Evolutionary conservation across 2,113 vertebrate species (phyloP).

Genomic region (Nestor notabilis): DNA sequence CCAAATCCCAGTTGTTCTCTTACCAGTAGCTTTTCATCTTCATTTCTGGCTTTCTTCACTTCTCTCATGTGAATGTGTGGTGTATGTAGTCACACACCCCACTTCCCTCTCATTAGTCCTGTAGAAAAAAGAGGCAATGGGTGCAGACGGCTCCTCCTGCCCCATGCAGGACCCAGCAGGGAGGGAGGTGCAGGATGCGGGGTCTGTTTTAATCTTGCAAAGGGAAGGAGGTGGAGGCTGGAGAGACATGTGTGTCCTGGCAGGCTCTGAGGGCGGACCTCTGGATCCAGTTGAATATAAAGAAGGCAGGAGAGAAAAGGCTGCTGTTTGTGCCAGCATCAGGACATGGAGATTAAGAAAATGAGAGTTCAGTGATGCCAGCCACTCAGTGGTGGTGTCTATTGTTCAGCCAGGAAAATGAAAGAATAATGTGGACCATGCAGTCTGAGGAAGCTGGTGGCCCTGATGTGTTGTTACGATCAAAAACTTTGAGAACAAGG

Average conservation of each 20-base stretch:
- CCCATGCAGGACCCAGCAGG: slow-evolving; percentile 41
- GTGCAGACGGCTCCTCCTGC: not conserved
- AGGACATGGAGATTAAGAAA: not conserved
- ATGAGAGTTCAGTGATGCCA: not conserved
- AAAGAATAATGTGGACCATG: not conserved
- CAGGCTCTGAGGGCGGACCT: slow-evolving; percentile 53
- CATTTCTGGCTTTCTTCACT: not conserved
- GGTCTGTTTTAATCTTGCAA: slow-evolving; percentile 43
- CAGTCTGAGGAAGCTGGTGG: not conserved
- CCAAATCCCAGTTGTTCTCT: slow-evolving; percentile 55
- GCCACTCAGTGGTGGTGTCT: not conserved
- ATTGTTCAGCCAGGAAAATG: not conserved
- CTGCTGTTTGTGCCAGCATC: not conserved
- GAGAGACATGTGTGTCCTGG: not conserved
- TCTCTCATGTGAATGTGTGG: not conserved
- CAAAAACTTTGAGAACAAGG: not conserved
- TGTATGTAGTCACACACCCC: not conserved
- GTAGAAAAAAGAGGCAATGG: not conserved
- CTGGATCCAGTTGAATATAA: slow-evolving; percentile 19
- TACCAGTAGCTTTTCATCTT: slow-evolving; percentile 79
- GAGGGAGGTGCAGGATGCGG: slow-evolving; percentile 25
- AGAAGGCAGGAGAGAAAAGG: slow-evolving; percentile 19
- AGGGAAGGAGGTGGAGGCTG: slow-evolving; percentile 66
- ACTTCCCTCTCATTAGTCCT: not conserved
- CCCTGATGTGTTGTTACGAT: not conserved